These are phyloP conservation scores for Caenorhabditis becei DNA, from an alignment of 2,888 invertebrate species.

Conservation along the genomic window DNA sequence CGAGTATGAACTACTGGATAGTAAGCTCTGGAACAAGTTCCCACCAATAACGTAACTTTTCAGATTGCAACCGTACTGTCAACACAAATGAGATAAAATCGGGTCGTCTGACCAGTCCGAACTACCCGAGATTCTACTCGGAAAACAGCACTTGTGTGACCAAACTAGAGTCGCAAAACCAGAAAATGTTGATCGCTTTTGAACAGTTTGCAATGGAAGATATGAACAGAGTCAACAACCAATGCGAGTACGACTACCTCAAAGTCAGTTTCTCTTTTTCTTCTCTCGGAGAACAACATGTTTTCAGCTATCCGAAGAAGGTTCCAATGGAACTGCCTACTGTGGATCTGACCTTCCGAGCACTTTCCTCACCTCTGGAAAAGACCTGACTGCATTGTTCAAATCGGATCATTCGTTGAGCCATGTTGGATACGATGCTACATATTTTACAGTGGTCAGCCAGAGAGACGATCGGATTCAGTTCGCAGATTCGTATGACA, in stretches of 20 bases:
- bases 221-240: neutral
- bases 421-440: conserved; percentile 69
- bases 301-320: conserved; percentile 38
- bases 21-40: conserved; percentile 22
- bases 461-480: conserved; percentile 46
- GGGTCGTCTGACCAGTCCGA: conserved; percentile 75
- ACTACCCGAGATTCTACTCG: conserved; percentile 75
- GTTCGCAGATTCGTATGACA: conserved; percentile 71
- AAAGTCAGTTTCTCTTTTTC: conserved; percentile 2
- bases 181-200: conserved; percentile 66
- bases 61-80: conserved; percentile 80
- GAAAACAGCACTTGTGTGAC: conserved; percentile 75
- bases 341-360: conserved; percentile 20
- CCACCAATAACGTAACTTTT: neutral
- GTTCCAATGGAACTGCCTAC: conserved; percentile 11
- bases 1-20: conserved; percentile 45
- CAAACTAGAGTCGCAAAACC: conserved; percentile 54
- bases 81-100: conserved; percentile 57
- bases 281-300: neutral
- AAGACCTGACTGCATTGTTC: conserved; percentile 37
- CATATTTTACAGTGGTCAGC: conserved; percentile 66
- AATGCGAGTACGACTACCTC: conserved; percentile 34
- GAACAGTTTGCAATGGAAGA: conserved; percentile 42
- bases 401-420: conserved; percentile 66
- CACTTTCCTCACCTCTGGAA: conserved; percentile 30